Base-by-base conservation (phyloP, 2,888 invertebrate species). In the Thymelicus sylvestris region DNA sequence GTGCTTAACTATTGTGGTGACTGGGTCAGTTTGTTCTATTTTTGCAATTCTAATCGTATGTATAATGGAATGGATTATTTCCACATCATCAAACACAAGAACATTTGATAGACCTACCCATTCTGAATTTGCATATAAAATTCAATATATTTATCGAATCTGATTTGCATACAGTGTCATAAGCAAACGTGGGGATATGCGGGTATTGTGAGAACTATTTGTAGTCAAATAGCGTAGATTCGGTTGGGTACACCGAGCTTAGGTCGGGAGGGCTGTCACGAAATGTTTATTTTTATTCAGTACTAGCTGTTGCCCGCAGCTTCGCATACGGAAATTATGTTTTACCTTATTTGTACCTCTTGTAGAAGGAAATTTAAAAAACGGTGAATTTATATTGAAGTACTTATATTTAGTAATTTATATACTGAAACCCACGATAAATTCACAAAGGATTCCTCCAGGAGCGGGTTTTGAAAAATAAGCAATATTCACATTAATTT, bases 131-230 rank as follows among this genome's bases (percentile, higher is more conserved):
- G 64, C 64, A 69, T 69, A 60, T 64, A 69, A 64, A 70, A 70
- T 65, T 60, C 57, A 63, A 68, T 70, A 65, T 65, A 70, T 64
- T 65, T 65, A 65, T 57, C 64, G 75, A 66, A 50, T 67, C 71
- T 63, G 47, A 72, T 74, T 73, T 74, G 73, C 79, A 79, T 78
- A 81, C 69, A 64, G 69, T 81, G 80, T 85, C 83, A 85, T 84
- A 85, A 84, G 85, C 71, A 72, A 65, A 73, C 74, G 72, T 73
- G 72, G 67, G 73, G 74, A 71, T 73, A 74, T 66, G 73, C 70
- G 67, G 66, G 73, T 66, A 72, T 70, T 67, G 70, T 73, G 62
- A 57, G 66, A 70, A 71, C 65, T 72, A 73, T 73, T 74, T 72
- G 69, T 73, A 74, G 73, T 73, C 73, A 47, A 61, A 72, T 62